Base-by-base conservation (phyloP, 2,888 invertebrate genomes). In the Drosophila longiperda region DNA sequence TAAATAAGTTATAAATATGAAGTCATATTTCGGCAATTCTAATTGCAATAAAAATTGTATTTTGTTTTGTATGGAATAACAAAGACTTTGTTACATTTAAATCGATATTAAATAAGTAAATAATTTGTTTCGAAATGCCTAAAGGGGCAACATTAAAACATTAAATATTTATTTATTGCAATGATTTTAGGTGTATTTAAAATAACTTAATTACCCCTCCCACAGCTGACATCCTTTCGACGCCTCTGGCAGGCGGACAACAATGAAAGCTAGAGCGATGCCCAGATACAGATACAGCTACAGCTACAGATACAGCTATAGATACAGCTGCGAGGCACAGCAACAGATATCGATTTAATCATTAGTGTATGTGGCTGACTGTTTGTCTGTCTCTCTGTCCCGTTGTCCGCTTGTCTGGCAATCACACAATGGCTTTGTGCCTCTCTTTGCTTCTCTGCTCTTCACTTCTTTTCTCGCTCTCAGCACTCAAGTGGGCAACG, bases 291-390 rank as follows among this genome's bases (percentile, higher is more conserved):
- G 62, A 65, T 45, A 20, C 65, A 59, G 40, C 50, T 20, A 29
- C 34, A 61, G 38, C 50, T 20, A 29, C 34, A 61, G 38, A 76
- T 83, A 73, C 64, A 45, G 34, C 23, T 15, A 9, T 40, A 29
- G 55, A 38, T 57, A 57, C 57, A 57, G 40, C 57, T 40, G 40
- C 57, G 29, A 40, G 29, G 57, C 57, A 15, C n/a, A 57, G 32
- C 57, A 40, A 23, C 57, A 79, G 83, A 78, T 90, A 85, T 85
- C 90, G 85, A 85, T 85, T 85, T 85, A 85, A 90, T 90, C 90
- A 85, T 85, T 85, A 85, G 90, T 80, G 73, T 58, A 20, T 50
- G 29, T 23, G 15, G 45, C 26, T 45, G 55, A 8, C 26, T 38
- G 55, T 23, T 15, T 53, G 34, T 9, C 34, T 34, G 33, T 17